Conservation (phyloP, 1,140 invertebrate genomes). For the Drosophila sucinea region DNA sequence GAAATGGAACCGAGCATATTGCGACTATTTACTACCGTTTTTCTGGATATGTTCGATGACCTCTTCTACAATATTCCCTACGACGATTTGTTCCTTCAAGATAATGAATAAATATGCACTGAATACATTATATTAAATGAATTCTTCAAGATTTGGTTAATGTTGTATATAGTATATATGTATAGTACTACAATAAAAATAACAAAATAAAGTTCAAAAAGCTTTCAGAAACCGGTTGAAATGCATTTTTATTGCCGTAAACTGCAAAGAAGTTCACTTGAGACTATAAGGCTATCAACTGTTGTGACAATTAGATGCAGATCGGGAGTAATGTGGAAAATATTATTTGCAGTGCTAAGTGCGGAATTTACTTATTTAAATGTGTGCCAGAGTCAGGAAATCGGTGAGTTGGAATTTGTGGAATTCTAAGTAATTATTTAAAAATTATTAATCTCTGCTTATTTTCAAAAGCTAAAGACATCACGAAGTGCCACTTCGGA, state of each 20-base stretch:
- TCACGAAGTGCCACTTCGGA: constrained; percentile 40
- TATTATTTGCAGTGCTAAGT: constrained; percentile 10
- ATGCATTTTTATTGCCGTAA: not conserved
- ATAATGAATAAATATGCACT: not conserved
- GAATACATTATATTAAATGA: too few species aligned
- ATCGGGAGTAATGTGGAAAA: constrained; percentile 14
- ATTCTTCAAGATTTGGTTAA: not conserved
- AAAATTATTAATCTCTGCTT: not conserved
- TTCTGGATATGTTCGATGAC: constrained; percentile 52
- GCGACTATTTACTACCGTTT: constrained; percentile 46
- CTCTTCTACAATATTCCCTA: constrained; percentile 57
- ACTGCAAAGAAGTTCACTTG: not conserved
- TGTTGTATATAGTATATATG: constrained; percentile 18
- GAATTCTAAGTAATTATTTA: not conserved
- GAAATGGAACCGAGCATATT: constrained; percentile 60
- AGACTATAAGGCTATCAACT: constrained; percentile 26
- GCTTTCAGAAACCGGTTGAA: constrained; percentile 47
- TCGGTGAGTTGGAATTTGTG: constrained; percentile 19
- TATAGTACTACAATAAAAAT: not conserved
- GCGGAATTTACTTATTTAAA: not conserved
- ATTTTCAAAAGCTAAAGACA: constrained; percentile 6
- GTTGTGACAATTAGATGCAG: constrained; percentile 9
- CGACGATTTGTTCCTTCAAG: constrained; percentile 58
- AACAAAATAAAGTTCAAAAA: constrained; percentile 14
- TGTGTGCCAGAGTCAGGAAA: constrained; percentile 15